A percentile compares a stretch with the other conserved stretches of the same genome.
Evolutionary conservation across 2,888 invertebrate genomes (phyloP).

Genomic region (Diploptera punctata): DNA sequence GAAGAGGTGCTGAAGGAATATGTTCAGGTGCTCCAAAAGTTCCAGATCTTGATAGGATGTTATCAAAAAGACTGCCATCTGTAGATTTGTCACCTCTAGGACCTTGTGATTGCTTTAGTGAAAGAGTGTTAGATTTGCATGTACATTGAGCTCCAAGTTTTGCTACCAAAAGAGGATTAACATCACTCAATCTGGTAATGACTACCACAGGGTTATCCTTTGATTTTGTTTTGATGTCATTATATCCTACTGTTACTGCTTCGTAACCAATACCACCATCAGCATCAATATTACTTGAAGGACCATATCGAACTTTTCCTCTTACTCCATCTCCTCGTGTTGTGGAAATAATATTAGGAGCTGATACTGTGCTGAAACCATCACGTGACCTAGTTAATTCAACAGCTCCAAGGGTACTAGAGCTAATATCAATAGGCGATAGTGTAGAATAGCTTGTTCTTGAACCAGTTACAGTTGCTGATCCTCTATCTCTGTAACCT

Average conservation of each 20-base stretch:
- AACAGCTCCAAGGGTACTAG: background rate
- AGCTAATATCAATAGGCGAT: background rate
- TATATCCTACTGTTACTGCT: constrained; percentile 31
- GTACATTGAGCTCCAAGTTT: constrained; percentile 78
- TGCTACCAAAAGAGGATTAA: constrained; percentile 71
- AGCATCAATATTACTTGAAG: background rate
- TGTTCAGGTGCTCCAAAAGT: background rate
- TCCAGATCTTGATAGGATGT: background rate
- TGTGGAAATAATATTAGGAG: background rate
- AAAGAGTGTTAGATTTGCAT: constrained; percentile 56
- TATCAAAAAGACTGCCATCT: background rate
- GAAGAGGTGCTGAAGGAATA: constrained; percentile 5
- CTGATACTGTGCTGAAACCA: background rate
- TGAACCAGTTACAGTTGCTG: background rate
- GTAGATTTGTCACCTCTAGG: background rate
- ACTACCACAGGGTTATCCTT: constrained; percentile 47
- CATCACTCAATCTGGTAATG: constrained; percentile 66
- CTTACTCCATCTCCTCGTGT: background rate
- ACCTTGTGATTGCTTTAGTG: constrained; percentile 11
- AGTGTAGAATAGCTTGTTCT: background rate
- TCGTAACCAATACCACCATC: constrained; percentile 25
- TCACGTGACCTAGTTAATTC: background rate
- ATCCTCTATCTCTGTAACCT: background rate
- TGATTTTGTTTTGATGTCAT: constrained; percentile 34
- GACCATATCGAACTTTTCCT: constrained; percentile 9